phyloP scores from a whole-genome alignment of 2,888 invertebrate species.

The Callinectes sapidus region DNA sequence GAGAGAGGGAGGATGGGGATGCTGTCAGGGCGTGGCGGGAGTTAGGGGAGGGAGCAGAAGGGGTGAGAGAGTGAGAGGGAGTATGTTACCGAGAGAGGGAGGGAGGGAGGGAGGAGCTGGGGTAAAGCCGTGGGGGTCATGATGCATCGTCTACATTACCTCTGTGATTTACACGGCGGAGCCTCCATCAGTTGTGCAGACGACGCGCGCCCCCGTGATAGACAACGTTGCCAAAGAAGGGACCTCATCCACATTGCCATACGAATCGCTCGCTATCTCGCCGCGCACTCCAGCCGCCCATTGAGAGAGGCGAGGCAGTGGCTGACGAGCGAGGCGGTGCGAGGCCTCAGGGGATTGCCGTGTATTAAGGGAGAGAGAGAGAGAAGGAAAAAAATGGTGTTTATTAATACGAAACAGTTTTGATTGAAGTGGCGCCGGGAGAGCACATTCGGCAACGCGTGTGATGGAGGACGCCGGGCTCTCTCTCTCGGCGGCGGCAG shows the following conservation, averaged over 20 bases:
- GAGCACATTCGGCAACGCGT: constrained; percentile 43
- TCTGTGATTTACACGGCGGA: constrained; percentile 61
- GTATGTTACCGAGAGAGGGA: not conserved
- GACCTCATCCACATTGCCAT: constrained; percentile 33
- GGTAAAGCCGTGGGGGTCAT: constrained; percentile 35
- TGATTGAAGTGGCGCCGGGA: constrained; percentile 43
- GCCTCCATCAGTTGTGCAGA: constrained; percentile 62
- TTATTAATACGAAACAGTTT: constrained; percentile 37
- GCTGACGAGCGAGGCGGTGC: constrained; percentile 20
- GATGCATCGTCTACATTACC: constrained; percentile 68
- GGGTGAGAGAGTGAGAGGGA: constrained; percentile 3
- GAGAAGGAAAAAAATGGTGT: not conserved
- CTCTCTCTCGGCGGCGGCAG: constrained; percentile 44
- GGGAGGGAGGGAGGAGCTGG: not conserved
- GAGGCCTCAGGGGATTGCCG: not conserved
- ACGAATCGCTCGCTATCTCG: constrained; percentile 35
- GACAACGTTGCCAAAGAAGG: constrained; percentile 57
- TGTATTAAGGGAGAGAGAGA: constrained; percentile 4
- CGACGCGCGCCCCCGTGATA: constrained; percentile 46
- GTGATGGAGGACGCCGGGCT: constrained; percentile 43
- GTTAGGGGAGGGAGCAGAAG: constrained; percentile 32
- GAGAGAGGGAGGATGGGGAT: constrained; percentile 4
- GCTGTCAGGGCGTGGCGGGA: constrained; percentile 29
- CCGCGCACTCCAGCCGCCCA: not conserved
- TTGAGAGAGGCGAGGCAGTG: not conserved